Conservation (phyloP, 2,888 invertebrate genomes). For the Merodon equestris region DNA sequence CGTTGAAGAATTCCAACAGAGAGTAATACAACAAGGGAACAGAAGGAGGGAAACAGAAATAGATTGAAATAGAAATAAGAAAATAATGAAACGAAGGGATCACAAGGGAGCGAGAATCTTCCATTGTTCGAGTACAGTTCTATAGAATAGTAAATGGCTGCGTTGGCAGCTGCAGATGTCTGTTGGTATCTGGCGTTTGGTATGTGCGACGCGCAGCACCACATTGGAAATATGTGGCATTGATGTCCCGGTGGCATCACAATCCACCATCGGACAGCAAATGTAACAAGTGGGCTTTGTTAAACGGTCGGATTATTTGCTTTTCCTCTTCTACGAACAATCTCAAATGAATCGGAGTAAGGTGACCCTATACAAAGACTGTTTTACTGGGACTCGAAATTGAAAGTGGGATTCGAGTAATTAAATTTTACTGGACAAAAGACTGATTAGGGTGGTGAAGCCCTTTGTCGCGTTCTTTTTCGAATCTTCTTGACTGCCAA, state of each 20-base stretch:
- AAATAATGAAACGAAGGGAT: slow-evolving; percentile 37
- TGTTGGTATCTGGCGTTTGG: slow-evolving; percentile 11
- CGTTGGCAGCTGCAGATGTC: slow-evolving; percentile 49
- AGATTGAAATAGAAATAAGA: slow-evolving; percentile 32
- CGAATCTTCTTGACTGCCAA: no score
- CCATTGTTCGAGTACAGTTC: slow-evolving; percentile 23
- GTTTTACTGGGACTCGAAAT: no score
- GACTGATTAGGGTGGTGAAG: no score
- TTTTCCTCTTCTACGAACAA: slow-evolving; percentile 13
- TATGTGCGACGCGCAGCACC: slow-evolving; percentile 1
- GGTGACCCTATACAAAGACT: no score
- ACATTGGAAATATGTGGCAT: slow-evolving; percentile 19
- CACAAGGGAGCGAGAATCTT: background rate
- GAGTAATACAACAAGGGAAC: slow-evolving; percentile 28
- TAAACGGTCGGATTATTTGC: slow-evolving; percentile 18
- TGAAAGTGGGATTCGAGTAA: no score
- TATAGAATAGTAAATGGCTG: slow-evolving; percentile 37
- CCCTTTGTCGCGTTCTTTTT: no score
- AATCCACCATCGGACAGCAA: slow-evolving; percentile 21
- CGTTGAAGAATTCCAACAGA: slow-evolving; percentile 39
- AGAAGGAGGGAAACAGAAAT: slow-evolving; percentile 9
- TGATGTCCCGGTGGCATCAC: slow-evolving; percentile 1
- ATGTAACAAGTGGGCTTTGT: slow-evolving; percentile 53
- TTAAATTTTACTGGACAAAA: no score
- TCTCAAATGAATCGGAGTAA: slow-evolving; percentile 38